Conservation (phyloP, 1,140 invertebrate genomes). For the Oscheius sp. region DNA sequence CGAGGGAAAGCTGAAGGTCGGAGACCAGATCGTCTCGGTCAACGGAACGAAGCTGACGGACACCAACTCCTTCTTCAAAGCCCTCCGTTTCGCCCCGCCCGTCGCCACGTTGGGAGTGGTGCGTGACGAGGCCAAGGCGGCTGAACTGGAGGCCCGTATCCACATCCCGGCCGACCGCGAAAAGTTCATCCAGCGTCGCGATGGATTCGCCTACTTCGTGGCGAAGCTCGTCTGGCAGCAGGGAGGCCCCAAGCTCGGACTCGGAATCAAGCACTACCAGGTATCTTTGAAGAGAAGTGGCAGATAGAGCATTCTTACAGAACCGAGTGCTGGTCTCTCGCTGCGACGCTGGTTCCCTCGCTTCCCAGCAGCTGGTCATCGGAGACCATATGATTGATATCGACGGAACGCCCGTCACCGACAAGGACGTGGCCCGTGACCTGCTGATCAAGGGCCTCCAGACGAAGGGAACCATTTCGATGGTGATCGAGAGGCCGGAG, state of each 20-base stretch:
- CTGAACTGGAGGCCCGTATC: slow-evolving; percentile 40
- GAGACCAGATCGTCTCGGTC: slow-evolving; percentile 48
- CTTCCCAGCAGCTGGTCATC: slow-evolving; percentile 34
- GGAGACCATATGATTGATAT: slow-evolving; percentile 55
- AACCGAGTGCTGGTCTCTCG: slow-evolving; percentile 39
- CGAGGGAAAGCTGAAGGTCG: slow-evolving; percentile 54
- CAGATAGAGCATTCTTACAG: too few species aligned
- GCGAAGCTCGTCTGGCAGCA: slow-evolving; percentile 45
- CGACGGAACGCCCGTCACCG: slow-evolving; percentile 48
- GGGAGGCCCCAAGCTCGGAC: slow-evolving; percentile 50
- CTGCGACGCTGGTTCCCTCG: slow-evolving; percentile 30
- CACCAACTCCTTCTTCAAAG: slow-evolving; percentile 47
- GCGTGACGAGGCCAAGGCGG: slow-evolving; percentile 42
- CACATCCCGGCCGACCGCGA: slow-evolving; percentile 53
- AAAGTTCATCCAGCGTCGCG: slow-evolving; percentile 51
- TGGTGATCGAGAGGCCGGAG: slow-evolving; percentile 48
- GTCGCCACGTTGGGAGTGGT: slow-evolving; percentile 31
- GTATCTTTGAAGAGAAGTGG: too few species aligned
- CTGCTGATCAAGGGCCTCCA: slow-evolving; percentile 47
- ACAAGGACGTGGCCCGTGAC: slow-evolving; percentile 54
- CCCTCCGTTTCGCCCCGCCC: slow-evolving; percentile 48
- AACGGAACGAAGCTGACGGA: slow-evolving; percentile 44
- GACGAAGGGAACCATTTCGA: slow-evolving; percentile 32
- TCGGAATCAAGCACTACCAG: slow-evolving; percentile 53
- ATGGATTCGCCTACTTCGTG: slow-evolving; percentile 46